phyloP scores from a whole-genome alignment of 2,888 invertebrate genomes.

The Xanthorhoe spadicearia region DNA sequence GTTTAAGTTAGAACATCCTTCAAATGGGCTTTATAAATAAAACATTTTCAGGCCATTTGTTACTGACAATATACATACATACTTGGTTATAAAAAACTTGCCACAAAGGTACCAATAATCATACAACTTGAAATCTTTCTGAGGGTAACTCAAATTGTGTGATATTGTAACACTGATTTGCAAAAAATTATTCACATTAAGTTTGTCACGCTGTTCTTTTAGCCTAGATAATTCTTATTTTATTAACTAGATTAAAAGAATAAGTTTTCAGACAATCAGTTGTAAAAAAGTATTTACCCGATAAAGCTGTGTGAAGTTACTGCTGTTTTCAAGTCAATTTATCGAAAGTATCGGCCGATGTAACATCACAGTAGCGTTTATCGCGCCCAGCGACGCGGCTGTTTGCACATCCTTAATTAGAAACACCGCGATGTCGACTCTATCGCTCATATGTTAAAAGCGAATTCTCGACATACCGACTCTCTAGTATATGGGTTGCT shows the following conservation, averaged over 20 bases:
- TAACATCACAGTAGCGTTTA: background rate
- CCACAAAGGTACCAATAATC: too few relatives aligned
- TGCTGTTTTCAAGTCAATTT: constrained; percentile 26
- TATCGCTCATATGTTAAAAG: constrained; percentile 79
- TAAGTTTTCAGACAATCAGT: background rate
- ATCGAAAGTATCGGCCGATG: background rate
- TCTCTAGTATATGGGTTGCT: constrained; percentile 75
- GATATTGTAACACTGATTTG: background rate
- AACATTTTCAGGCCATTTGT: too few relatives aligned
- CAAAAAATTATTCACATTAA: background rate
- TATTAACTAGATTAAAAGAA: too few relatives aligned
- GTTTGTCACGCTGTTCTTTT: too few relatives aligned
- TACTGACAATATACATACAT: too few relatives aligned
- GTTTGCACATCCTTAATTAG: constrained; percentile 42
- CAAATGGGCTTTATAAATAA: too few relatives aligned
- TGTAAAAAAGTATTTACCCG: constrained; percentile 12
- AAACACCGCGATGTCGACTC: constrained; percentile 58
- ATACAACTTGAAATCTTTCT: too few relatives aligned
- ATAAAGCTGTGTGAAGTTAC: constrained; percentile 5
- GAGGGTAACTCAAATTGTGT: background rate
- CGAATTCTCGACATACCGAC: constrained; percentile 68
- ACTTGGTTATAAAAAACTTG: too few relatives aligned
- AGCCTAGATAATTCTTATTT: too few relatives aligned
- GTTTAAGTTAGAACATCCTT: too few relatives aligned
- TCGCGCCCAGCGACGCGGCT: constrained; percentile 15